Evolutionary conservation across 2,797 vertebrate species (phyloP).

Genomic region (Vultur gryphus): DNA sequence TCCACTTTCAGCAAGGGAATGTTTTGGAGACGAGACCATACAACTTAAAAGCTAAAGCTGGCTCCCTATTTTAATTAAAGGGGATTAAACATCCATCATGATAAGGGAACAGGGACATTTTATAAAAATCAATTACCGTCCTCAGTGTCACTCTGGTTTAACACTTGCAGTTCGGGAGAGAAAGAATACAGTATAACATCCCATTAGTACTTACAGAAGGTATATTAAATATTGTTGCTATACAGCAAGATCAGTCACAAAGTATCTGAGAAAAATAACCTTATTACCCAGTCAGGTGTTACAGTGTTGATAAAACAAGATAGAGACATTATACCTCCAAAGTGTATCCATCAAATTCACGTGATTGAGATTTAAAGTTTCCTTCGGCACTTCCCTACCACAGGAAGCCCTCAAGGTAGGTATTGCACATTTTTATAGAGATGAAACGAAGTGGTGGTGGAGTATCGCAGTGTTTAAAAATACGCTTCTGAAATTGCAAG

Average conservation of each 20-base stretch:
- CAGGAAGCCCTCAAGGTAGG: neutral
- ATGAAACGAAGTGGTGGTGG: neutral
- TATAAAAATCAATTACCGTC: constrained; percentile 30
- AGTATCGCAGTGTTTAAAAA: neutral
- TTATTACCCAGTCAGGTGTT: neutral
- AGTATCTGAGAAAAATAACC: neutral
- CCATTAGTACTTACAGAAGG: neutral
- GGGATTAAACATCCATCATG: constrained; percentile 57
- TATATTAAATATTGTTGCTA: neutral
- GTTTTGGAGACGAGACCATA: constrained; percentile 39
- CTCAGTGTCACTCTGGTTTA: constrained; percentile 2
- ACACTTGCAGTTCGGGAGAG: neutral
- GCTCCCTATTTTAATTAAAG: constrained; percentile 45
- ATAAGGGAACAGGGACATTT: constrained; percentile 40
- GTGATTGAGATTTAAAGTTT: neutral
- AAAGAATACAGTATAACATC: neutral
- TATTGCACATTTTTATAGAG: neutral
- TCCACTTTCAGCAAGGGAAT: constrained; percentile 31
- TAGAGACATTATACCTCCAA: neutral
- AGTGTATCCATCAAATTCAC: neutral
- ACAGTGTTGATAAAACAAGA: neutral
- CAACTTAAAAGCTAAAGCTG: constrained; percentile 50
- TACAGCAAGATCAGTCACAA: neutral
- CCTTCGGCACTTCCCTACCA: neutral
- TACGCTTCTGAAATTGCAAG: neutral